A percentile compares a stretch with the other conserved stretches of the same genome.
Evolutionary conservation across 2,113 vertebrate species (phyloP).

Genomic region (Callopanchax toddi): DNA sequence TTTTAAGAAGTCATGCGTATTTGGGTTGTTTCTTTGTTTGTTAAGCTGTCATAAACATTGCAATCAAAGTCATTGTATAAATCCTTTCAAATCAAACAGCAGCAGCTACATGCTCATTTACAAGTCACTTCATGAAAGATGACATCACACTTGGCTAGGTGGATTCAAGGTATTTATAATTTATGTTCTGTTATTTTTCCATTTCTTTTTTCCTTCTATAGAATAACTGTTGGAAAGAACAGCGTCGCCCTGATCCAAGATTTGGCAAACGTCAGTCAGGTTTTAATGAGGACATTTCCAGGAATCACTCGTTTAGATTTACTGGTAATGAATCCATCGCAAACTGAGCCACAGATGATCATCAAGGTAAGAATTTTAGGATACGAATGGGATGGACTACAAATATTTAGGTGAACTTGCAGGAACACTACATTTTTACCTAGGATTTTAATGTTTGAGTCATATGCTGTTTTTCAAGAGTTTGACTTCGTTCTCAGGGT

Average conservation of each 20-base stretch:
- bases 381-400: no score
- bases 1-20: no score
- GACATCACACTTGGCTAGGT: conserved; percentile 5
- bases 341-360: not conserved
- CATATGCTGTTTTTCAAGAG: not conserved
- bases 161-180: conserved; percentile 9
- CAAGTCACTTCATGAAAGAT: not conserved
- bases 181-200: not conserved
- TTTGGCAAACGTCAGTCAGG: no score
- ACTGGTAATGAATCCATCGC: no score
- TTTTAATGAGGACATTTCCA: no score
- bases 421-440: no score
- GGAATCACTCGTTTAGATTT: no score
- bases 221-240: not conserved
- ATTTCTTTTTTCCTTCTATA: not conserved
- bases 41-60: no score
- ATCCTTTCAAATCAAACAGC: not conserved
- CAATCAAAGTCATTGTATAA: conserved; percentile 3
- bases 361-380: not conserved
- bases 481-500: conserved; percentile 11
- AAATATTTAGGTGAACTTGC: no score
- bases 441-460: no score
- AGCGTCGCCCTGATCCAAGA: no score
- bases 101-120: conserved; percentile 5
- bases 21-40: not conserved